Evolutionary conservation across 2,888 invertebrate species (phyloP).

Genomic region (Microctonus hyperodae): DNA sequence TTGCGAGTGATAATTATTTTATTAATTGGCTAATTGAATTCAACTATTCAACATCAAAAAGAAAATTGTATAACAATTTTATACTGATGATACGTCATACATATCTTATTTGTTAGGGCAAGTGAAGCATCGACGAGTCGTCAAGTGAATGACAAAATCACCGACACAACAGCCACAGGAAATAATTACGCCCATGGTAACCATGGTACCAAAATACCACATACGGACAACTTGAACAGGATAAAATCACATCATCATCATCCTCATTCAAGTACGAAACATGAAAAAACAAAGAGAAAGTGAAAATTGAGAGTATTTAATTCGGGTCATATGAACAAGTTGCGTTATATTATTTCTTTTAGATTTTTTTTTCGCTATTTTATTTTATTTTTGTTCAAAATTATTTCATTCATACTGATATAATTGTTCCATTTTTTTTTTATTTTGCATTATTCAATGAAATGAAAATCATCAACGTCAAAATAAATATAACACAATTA

Average conservation of each 20-base stretch:
- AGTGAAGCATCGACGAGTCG: conserved; percentile 58
- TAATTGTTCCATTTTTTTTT: neutral
- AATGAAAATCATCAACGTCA: neutral
- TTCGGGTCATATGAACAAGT: conserved; percentile 13
- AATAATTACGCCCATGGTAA: conserved; percentile 36
- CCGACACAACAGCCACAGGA: conserved; percentile 44
- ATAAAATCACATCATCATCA: conserved; percentile 55
- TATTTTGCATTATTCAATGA: neutral
- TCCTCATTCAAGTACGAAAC: conserved; percentile 53
- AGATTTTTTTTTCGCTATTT: conserved; percentile 4
- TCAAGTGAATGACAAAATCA: conserved; percentile 50
- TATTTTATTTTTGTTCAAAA: neutral
- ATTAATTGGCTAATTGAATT: conserved; percentile 1
- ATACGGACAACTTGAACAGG: conserved; percentile 49
- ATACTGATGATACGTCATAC: neutral
- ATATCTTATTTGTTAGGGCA: conserved; percentile 49
- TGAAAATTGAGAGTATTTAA: conserved; percentile 40
- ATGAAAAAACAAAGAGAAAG: conserved; percentile 60
- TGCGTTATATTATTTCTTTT: neutral
- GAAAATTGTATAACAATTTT: neutral
- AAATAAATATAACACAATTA: neutral
- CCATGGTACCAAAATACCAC: conserved; percentile 47
- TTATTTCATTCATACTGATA: neutral
- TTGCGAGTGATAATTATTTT: conserved; percentile 14
- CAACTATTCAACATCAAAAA: too few species aligned